Evolutionary conservation across 2,113 vertebrate genomes (phyloP).

Genomic region (Acinonyx jubatus): DNA sequence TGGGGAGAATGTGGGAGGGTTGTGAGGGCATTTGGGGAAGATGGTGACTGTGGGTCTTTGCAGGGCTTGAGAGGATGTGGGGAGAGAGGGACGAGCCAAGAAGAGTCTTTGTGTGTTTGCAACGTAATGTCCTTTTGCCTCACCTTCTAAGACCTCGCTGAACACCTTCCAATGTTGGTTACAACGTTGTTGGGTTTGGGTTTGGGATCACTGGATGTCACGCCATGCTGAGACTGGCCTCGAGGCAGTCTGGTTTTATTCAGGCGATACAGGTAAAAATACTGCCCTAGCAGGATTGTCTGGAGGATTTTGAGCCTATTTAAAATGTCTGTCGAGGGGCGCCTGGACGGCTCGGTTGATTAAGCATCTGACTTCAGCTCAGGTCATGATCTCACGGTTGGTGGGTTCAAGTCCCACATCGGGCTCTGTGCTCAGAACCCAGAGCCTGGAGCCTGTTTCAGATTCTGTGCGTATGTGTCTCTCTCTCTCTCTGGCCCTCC

Average conservation of each 20-base stretch:
- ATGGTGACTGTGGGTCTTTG: background rate
- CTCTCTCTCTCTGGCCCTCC: no score
- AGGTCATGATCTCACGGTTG: no score
- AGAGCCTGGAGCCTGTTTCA: no score
- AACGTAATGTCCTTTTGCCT: background rate
- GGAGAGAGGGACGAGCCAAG: background rate
- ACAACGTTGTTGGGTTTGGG: background rate
- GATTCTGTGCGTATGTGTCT: no score
- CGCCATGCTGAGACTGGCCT: background rate
- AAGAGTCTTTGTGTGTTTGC: background rate
- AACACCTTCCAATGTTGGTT: background rate
- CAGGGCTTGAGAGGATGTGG: background rate
- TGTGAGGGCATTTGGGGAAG: background rate
- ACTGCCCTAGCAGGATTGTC: background rate
- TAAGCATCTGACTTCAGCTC: no score
- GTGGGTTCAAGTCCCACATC: no score
- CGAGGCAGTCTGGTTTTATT: background rate
- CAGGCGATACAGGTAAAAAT: background rate
- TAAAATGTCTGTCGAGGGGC: background rate
- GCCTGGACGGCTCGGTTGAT: no score
- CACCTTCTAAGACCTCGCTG: background rate
- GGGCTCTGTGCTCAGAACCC: no score
- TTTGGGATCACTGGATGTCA: background rate
- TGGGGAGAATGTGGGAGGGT: background rate
- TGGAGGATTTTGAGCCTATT: background rate